Conservation (phyloP, 2,888 invertebrate genomes). For the Agrilus biguttatus region DNA sequence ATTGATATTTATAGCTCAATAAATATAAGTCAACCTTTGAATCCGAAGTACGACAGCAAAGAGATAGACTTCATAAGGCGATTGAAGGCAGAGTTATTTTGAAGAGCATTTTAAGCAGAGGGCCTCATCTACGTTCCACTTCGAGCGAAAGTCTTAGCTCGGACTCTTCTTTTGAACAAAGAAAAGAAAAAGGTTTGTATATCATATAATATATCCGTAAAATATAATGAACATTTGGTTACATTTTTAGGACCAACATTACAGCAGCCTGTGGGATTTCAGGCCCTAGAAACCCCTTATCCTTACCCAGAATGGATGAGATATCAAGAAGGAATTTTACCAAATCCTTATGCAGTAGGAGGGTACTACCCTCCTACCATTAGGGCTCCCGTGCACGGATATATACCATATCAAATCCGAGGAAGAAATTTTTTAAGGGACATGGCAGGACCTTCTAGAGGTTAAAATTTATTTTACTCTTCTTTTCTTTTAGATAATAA, state of each 20-base stretch:
- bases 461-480: constrained; percentile 8
- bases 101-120: constrained; percentile 22
- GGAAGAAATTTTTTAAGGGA: constrained; percentile 20
- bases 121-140: constrained; percentile 3
- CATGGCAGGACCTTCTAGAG: constrained; percentile 19
- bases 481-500: constrained; percentile 12
- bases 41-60: constrained; percentile 35
- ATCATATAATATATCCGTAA: too few species aligned
- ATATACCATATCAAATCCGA: constrained; percentile 15
- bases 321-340: too few species aligned
- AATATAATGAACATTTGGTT: too few species aligned
- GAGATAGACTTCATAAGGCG: constrained; percentile 37
- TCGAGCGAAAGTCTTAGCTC: constrained; percentile 17
- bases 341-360: constrained; percentile 2
- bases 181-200: neutral
- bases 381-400: constrained; percentile 11
- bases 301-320: neutral
- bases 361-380: constrained; percentile 2
- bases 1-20: constrained; percentile 14
- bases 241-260: too few species aligned
- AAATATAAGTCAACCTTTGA: constrained; percentile 34
- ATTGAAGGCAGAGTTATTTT: constrained; percentile 35
- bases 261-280: neutral
- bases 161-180: constrained; percentile 13
- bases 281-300: neutral